phyloP scores from a whole-genome alignment of 2,113 vertebrate genomes.

The Burhinus oedicnemus region DNA sequence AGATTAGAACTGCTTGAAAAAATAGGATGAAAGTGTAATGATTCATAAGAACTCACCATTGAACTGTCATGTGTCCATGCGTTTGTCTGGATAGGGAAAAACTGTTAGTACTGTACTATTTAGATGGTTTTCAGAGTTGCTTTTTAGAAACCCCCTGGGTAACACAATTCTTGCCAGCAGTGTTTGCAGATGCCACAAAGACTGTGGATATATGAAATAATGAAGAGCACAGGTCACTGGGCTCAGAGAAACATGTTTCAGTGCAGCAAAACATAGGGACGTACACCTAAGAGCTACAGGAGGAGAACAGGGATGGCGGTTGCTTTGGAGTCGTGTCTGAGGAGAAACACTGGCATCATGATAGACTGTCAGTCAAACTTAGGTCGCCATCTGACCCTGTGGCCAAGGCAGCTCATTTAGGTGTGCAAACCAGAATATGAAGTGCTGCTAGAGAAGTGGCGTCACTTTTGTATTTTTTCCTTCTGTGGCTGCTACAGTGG shows the following conservation, averaged over 20 bases:
- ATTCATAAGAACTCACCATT: neutral
- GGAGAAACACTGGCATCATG: accelerated
- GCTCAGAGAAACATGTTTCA: neutral
- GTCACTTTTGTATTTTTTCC: neutral
- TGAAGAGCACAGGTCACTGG: neutral
- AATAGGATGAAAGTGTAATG: neutral
- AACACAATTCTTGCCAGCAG: neutral
- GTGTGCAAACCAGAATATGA: neutral
- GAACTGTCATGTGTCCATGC: neutral
- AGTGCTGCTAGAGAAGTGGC: neutral
- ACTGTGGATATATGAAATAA: neutral
- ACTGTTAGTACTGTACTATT: neutral
- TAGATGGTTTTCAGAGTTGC: neutral
- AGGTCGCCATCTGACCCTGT: neutral
- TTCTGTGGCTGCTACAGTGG: neutral
- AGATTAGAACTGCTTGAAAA: neutral
- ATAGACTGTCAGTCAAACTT: neutral
- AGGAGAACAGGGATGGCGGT: neutral
- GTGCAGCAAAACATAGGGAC: neutral
- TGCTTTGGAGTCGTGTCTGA: neutral
- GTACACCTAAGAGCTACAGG: neutral
- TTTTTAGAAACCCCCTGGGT: neutral
- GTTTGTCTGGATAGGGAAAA: neutral
- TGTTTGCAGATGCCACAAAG: neutral
- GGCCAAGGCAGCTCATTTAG: neutral